These are phyloP conservation scores for Drosophila pachea DNA, from an alignment of 1,140 invertebrate genomes.

Conservation along the genomic window DNA sequence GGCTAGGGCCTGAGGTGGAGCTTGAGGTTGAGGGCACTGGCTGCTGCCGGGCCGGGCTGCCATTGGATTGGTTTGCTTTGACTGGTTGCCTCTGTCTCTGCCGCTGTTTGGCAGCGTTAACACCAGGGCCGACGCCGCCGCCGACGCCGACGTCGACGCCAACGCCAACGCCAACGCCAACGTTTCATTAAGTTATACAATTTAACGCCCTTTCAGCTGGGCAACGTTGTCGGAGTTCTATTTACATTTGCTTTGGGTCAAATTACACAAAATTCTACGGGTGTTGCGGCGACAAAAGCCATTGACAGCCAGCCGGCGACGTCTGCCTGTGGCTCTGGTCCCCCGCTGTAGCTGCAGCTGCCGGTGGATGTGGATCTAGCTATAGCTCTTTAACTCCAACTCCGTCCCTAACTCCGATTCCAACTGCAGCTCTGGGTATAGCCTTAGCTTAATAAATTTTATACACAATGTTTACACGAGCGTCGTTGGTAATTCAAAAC, in stretches of 20 bases:
- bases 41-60: slow-evolving; percentile 2
- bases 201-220: slow-evolving; percentile 75
- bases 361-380: slow-evolving; percentile 3
- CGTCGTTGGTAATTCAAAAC: slow-evolving; percentile 65
- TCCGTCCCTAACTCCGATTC: background rate
- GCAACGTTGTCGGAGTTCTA: slow-evolving; percentile 63
- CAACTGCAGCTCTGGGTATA: slow-evolving; percentile 3
- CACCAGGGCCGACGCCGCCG: slow-evolving; percentile 2
- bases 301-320: slow-evolving; percentile 59
- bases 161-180: too few relatives aligned
- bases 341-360: background rate
- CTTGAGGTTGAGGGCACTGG: slow-evolving; percentile 11
- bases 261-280: slow-evolving; percentile 77
- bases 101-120: slow-evolving; percentile 13
- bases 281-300: slow-evolving; percentile 74
- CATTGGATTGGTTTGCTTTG: slow-evolving; percentile 64
- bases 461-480: slow-evolving; percentile 63
- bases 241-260: slow-evolving; percentile 78
- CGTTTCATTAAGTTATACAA: slow-evolving; percentile 78
- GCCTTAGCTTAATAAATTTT: slow-evolving; percentile 62
- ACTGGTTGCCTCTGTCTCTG: slow-evolving; percentile 47
- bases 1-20: slow-evolving; percentile 15
- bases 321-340: slow-evolving; percentile 35
- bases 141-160: slow-evolving; percentile 2
- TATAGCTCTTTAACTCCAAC: background rate